Conservation (phyloP, 2,888 invertebrate species). For the Bugulina stolonifera region DNA sequence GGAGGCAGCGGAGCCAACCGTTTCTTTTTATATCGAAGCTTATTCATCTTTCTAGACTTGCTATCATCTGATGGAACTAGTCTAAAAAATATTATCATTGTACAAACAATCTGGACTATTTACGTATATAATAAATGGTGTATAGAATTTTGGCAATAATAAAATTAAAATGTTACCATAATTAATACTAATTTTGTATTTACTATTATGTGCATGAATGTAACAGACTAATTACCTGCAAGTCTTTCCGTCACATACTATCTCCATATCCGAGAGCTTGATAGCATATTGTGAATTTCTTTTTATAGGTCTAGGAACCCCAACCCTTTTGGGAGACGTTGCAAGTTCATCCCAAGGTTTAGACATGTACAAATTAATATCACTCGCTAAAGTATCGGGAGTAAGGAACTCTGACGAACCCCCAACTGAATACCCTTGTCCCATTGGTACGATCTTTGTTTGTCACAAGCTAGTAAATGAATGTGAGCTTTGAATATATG, state of each 20-base stretch:
- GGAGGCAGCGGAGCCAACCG: background rate
- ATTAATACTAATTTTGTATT: background rate
- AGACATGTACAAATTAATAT: background rate
- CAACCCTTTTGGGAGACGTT: background rate
- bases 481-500: too few species aligned
- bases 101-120: too few species aligned
- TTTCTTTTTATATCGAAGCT: background rate
- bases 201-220: background rate
- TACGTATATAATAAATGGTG: too few species aligned
- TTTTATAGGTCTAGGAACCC: background rate
- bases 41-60: background rate
- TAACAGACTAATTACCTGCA: background rate
- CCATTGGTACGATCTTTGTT: too few species aligned
- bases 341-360: background rate
- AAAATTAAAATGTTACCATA: background rate
- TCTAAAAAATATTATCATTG: background rate
- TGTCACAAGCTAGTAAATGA: too few species aligned
- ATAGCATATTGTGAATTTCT: background rate
- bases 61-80: background rate
- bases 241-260: constrained; percentile 16
- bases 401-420: background rate
- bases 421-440: background rate
- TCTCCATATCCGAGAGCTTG: constrained; percentile 20
- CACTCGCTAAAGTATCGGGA: background rate
- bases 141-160: too few species aligned